A percentile compares a stretch with the other conserved stretches of the same genome.
Conservation (phyloP, 2,797 vertebrate species). For the Takifugu ocellatus region DNA sequence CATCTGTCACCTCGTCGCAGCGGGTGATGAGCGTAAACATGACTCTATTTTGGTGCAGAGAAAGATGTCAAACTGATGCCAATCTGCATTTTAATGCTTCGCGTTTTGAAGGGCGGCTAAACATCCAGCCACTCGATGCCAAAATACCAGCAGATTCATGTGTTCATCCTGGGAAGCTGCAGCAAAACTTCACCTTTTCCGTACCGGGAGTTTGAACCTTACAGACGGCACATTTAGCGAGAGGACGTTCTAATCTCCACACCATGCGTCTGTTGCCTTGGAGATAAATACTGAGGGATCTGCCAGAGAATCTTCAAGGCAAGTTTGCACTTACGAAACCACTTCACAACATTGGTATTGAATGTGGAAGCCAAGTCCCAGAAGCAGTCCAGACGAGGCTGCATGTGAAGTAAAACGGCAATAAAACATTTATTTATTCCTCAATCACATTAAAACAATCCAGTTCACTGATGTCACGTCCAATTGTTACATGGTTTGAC, state of each 20-base stretch:
- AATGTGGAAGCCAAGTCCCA: not conserved
- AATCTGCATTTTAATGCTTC: not conserved
- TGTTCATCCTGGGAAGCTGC: not conserved
- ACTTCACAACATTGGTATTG: not conserved
- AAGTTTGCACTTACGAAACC: conserved; percentile 1
- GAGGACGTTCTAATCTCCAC: not conserved
- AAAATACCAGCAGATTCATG: too few species aligned
- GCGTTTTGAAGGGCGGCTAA: not conserved
- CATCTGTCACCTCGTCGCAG: not conserved
- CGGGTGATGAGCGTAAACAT: not conserved
- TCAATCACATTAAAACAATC: conserved; percentile 2
- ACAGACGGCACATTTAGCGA: not conserved
- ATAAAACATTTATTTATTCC: not conserved
- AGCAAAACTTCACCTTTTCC: not conserved
- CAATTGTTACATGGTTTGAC: too few species aligned
- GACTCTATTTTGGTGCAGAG: too few species aligned
- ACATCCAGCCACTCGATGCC: too few species aligned
- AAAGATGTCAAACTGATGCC: too few species aligned
- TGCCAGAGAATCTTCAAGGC: not conserved
- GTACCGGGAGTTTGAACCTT: not conserved
- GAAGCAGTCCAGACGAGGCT: too few species aligned
- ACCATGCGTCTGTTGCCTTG: conserved; percentile 7
- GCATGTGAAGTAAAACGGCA: not conserved
- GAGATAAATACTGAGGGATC: conserved; percentile 23
- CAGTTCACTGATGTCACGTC: not conserved